Conservation (phyloP, 1,140 invertebrate genomes). For the Drosophila rhopaloa region DNA sequence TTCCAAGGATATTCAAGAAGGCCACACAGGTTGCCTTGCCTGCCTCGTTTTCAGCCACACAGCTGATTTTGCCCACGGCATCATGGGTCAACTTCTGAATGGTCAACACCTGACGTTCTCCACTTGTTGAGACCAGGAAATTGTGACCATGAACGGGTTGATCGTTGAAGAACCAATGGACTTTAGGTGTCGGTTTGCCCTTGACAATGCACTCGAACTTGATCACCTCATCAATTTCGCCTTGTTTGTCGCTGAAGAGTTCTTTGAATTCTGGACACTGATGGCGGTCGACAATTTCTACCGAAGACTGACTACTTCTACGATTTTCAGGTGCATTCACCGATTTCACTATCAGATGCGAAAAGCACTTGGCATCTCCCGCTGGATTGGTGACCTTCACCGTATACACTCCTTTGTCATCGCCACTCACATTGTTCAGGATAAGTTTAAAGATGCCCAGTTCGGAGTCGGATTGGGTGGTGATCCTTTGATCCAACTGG, state of each 20-base stretch:
- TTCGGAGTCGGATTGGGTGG: conserved; percentile 84
- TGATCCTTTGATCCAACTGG: conserved; percentile 85
- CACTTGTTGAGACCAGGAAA: conserved; percentile 89
- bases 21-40: conserved; percentile 89
- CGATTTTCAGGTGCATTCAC: conserved; percentile 81
- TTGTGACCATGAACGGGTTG: conserved; percentile 89
- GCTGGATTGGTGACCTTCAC: conserved; percentile 89
- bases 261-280: conserved; percentile 89
- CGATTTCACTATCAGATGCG: conserved; percentile 90
- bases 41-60: conserved; percentile 90
- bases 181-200: conserved; percentile 92
- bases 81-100: conserved; percentile 87
- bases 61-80: conserved; percentile 89
- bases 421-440: conserved; percentile 86
- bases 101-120: conserved; percentile 89
- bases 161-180: conserved; percentile 93
- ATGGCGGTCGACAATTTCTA: conserved; percentile 87
- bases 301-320: conserved; percentile 66
- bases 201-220: conserved; percentile 90
- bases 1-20: conserved; percentile 85
- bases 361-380: conserved; percentile 93
- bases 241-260: conserved; percentile 88
- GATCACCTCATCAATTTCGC: conserved; percentile 96
- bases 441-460: conserved; percentile 87
- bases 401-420: conserved; percentile 91